Percentiles rank a stretch among this genome's conserved stretches.
Evolutionary conservation across 2,113 vertebrate species (phyloP).

Genomic region (Spermophilus dauricus): DNA sequence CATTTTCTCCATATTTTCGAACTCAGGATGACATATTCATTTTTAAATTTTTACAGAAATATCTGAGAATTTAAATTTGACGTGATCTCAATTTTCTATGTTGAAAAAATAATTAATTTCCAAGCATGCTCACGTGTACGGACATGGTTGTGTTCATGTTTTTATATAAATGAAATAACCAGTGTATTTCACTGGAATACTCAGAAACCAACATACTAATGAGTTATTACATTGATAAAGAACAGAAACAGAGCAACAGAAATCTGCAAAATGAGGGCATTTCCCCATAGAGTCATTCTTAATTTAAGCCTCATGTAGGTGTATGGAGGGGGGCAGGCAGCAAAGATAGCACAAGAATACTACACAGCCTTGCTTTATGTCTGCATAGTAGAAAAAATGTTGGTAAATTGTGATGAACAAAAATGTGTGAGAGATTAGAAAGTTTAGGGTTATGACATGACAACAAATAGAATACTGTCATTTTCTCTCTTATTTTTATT

Average conservation of each 20-base stretch:
- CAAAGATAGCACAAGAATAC: neutral
- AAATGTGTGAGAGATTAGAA: slow-evolving; percentile 11
- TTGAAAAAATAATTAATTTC: slow-evolving; percentile 31
- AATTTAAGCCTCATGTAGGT: slow-evolving; percentile 36
- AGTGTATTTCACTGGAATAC: neutral
- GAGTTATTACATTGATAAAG: neutral
- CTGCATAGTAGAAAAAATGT: neutral
- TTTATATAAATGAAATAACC: neutral
- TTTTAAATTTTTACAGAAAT: slow-evolving; percentile 48
- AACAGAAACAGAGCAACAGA: neutral
- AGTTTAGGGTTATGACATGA: neutral
- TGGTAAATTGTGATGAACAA: neutral
- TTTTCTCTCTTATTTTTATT: neutral
- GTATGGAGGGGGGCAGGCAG: neutral
- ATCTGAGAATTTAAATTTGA: slow-evolving; percentile 43
- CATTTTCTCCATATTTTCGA: slow-evolving; percentile 48
- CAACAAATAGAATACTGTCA: neutral
- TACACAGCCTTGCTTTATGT: neutral
- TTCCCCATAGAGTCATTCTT: neutral
- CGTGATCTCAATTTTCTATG: slow-evolving; percentile 18
- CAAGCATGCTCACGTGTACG: neutral
- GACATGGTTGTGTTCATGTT: neutral
- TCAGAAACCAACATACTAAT: neutral
- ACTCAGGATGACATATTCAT: slow-evolving; percentile 43
- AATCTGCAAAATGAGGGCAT: neutral